phyloP scores from a whole-genome alignment of 2,888 invertebrate species.

The Iphiclides podalirius region DNA sequence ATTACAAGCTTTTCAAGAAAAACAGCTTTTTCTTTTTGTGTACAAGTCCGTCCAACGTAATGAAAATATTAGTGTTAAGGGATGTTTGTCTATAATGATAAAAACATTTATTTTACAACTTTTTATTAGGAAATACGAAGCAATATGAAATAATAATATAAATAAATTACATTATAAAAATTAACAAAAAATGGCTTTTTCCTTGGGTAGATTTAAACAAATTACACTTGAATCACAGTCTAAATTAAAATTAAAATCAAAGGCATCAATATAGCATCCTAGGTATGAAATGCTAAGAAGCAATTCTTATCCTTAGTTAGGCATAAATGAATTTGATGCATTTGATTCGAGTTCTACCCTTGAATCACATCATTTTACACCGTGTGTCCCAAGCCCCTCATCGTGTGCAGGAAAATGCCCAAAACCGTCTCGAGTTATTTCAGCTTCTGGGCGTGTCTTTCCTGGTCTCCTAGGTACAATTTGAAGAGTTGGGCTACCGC shows the following conservation, averaged over 20 bases:
- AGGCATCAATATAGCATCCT: constrained; percentile 13
- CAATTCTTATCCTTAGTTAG: constrained; percentile 36
- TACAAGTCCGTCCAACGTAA: no score
- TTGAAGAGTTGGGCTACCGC: constrained; percentile 28
- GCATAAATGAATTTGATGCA: constrained; percentile 35
- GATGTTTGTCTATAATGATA: neutral
- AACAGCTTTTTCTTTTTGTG: no score
- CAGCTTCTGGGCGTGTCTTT: constrained; percentile 30
- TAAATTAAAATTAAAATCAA: constrained; percentile 14
- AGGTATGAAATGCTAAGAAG: constrained; percentile 32
- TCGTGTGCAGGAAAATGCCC: constrained; percentile 32
- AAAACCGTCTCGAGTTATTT: constrained; percentile 34
- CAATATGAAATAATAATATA: neutral
- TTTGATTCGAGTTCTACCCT: constrained; percentile 31
- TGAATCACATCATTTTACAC: constrained; percentile 34
- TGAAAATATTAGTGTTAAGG: neutral
- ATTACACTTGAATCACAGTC: constrained; percentile 18
- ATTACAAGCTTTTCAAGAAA: no score
- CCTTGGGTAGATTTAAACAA: constrained; percentile 17
- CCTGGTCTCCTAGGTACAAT: constrained; percentile 34
- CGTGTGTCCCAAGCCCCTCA: constrained; percentile 29
- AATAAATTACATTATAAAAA: neutral
- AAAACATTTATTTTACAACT: neutral
- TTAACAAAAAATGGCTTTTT: constrained; percentile 18
- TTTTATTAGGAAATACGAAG: no score